Base-by-base conservation (phyloP, 2,888 invertebrate species). In the Achlya flavicornis region DNA sequence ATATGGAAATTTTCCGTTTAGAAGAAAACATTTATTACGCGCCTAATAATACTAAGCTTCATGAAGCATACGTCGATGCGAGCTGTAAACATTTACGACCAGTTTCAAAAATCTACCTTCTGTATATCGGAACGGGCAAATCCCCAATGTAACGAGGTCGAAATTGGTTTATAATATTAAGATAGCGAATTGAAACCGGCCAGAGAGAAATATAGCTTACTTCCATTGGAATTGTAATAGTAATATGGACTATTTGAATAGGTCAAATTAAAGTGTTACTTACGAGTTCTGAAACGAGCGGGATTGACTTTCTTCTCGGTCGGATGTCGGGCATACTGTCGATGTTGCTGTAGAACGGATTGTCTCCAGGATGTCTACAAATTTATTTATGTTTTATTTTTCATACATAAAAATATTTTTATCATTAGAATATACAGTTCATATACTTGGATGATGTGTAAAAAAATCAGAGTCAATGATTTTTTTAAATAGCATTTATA, bases 291-390 rank as follows among this genome's bases (percentile, higher is more conserved):
- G 99, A 99, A 82, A 99, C 99, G 84, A 99, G 95, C 43, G 99
- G 99, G 85, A 99, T 99, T 63, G 99, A 99, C 94, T 99, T 99
- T 87, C 99, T 95, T 83, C 98, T 95, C 63, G 99, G 98, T 84
- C 99, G 96, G 91, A 99, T 99, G 91, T 99, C 99, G 62, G 99
- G 99, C 98, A 98, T 99, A 86, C 99, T 99, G 95, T 99, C 99
- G 94, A 99, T 99, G 92, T 98, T 98, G 92, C 98, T 99, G 95
- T 99, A 99, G 95, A 99, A 99, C 11, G 99, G 98, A 94, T 99
- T 99, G 94, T 99, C 98, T 76, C 98, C 97, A 26, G 98, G 97
- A 85, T 98, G 98, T 77, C 97, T 97, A 94, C 67, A 76, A 79
- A 38, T 38, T 38, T 12, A 41, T 3, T 41, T 41, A 41, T 12